phyloP scores from a whole-genome alignment of 2,888 invertebrate species.

The Iphiclides podalirius region DNA sequence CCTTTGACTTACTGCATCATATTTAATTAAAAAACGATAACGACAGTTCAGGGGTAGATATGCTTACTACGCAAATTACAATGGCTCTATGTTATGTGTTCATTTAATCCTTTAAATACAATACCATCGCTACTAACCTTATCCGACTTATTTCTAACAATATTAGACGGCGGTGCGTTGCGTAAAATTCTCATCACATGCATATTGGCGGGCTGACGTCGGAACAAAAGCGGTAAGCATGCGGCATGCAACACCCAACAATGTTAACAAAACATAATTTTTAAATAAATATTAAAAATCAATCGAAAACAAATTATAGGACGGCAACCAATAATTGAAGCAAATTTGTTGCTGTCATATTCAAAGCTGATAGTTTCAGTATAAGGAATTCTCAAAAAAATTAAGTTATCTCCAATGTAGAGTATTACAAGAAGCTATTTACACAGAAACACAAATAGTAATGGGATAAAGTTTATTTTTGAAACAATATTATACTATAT shows the following conservation, averaged over 20 bases:
- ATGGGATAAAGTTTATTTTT: slow-evolving; percentile 19
- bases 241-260: slow-evolving; percentile 70
- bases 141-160: slow-evolving; percentile 91
- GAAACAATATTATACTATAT: slow-evolving; percentile 6
- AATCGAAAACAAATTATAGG: slow-evolving; percentile 8
- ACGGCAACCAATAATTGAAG: background rate
- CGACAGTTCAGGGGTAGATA: too few species aligned
- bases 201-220: slow-evolving; percentile 86
- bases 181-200: slow-evolving; percentile 89
- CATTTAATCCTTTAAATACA: too few species aligned
- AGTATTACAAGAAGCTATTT: background rate
- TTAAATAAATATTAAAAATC: background rate
- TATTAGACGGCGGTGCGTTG: slow-evolving; percentile 92
- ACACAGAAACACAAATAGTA: slow-evolving; percentile 5
- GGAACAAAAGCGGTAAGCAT: slow-evolving; percentile 42
- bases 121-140: slow-evolving; percentile 83
- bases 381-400: too few species aligned
- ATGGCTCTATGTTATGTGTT: too few species aligned
- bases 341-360: too few species aligned
- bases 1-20: too few species aligned
- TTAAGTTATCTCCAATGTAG: too few species aligned
- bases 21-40: too few species aligned
- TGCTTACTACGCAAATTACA: too few species aligned
- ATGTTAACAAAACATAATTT: slow-evolving; percentile 27
- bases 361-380: too few species aligned